These are phyloP conservation scores for Polia nebulosa DNA, from an alignment of 2,888 invertebrate species.

Conservation along the genomic window DNA sequence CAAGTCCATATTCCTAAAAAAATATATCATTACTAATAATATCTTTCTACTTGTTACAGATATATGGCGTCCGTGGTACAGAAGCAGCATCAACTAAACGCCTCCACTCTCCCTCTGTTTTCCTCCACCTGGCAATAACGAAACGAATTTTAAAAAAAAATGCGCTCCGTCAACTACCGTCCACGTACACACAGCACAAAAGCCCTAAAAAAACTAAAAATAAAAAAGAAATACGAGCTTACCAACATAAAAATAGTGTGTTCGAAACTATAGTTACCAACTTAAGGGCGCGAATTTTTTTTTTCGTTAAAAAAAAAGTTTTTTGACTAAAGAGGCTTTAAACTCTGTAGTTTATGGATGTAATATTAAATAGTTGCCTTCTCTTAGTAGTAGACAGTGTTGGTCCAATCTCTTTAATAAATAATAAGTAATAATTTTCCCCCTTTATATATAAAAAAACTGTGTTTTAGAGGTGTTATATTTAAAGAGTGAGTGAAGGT, in stretches of 20 bases:
- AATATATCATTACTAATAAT: not conserved
- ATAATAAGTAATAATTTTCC: slow-evolving; percentile 68
- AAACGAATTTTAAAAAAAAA: slow-evolving; percentile 72
- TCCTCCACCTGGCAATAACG: slow-evolving; percentile 69
- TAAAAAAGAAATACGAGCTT: slow-evolving; percentile 87
- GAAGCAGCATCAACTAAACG: slow-evolving; percentile 67
- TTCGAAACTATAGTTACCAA: slow-evolving; percentile 74
- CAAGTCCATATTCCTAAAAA: too few relatives aligned
- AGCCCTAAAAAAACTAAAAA: slow-evolving; percentile 78
- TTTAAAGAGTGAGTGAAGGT: slow-evolving; percentile 73
- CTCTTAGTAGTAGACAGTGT: slow-evolving; percentile 81
- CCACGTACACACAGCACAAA: slow-evolving; percentile 73
- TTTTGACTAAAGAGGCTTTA: slow-evolving; percentile 73
- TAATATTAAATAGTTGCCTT: slow-evolving; percentile 85
- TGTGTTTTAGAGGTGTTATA: slow-evolving; percentile 71
- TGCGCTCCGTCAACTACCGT: slow-evolving; percentile 83
- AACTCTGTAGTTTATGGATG: slow-evolving; percentile 70
- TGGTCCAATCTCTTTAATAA: slow-evolving; percentile 84
- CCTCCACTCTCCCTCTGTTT: slow-evolving; percentile 46
- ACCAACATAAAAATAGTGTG: slow-evolving; percentile 76
- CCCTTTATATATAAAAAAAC: slow-evolving; percentile 66
- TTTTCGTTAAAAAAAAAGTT: slow-evolving; percentile 57
- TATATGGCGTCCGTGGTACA: slow-evolving; percentile 77
- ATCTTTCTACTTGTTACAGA: slow-evolving; percentile 76
- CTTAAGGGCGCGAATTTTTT: slow-evolving; percentile 44